A percentile compares a stretch with the other conserved stretches of the same genome.
Evolutionary conservation across 2,797 vertebrate genomes (phyloP).

Genomic region (Thunnus albacares): DNA sequence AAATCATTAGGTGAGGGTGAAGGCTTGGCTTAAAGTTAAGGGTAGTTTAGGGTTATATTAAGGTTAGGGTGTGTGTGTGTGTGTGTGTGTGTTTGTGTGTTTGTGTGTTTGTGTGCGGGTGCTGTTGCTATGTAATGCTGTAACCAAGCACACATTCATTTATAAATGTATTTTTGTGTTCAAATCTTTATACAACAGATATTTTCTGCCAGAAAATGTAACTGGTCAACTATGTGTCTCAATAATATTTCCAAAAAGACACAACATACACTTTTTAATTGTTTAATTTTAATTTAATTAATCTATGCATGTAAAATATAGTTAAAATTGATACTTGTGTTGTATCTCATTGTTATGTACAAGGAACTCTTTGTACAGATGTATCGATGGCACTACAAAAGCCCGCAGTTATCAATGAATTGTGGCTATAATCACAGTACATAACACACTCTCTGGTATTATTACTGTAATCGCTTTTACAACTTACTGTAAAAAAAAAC

Average conservation of each 20-base stretch:
- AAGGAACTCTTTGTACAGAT: background rate
- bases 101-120: no score
- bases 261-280: background rate
- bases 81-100: no score
- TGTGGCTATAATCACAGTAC: background rate
- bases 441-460: background rate
- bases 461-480: background rate
- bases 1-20: no score
- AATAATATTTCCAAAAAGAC: background rate
- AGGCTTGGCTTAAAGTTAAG: no score
- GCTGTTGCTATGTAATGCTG: background rate
- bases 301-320: no score
- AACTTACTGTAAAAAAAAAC: background rate
- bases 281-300: no score
- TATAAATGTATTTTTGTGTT: slow-evolving; percentile 18
- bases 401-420: slow-evolving; percentile 4
- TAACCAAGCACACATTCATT: slow-evolving; percentile 3
- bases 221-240: background rate
- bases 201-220: background rate
- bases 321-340: background rate
- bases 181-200: slow-evolving; percentile 16
- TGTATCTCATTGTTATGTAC: no score
- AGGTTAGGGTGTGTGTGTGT: no score
- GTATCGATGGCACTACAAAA: background rate
- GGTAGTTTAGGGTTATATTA: no score